Conservation (phyloP, 2,888 invertebrate genomes). For the Cheilosia impressa region DNA sequence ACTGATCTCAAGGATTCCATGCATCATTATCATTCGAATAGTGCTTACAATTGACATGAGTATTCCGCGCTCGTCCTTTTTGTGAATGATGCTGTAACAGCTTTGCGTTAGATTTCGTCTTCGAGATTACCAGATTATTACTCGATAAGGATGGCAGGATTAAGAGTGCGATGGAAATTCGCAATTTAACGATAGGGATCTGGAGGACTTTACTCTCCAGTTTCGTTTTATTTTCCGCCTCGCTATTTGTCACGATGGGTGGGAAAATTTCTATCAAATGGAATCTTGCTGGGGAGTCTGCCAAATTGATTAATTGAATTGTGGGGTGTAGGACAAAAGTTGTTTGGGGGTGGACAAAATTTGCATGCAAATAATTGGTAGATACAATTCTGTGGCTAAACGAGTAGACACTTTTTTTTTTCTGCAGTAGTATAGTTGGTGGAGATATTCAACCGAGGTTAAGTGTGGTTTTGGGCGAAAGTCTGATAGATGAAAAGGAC, state of each 20-base stretch:
- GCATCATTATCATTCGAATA: background rate
- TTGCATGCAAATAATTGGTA: constrained; percentile 50
- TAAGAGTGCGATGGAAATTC: constrained; percentile 6
- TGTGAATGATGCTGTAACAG: constrained; percentile 2
- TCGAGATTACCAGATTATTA: constrained; percentile 17
- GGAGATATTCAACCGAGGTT: background rate
- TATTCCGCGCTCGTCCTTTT: constrained; percentile 6
- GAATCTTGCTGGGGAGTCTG: background rate
- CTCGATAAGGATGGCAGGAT: constrained; percentile 26
- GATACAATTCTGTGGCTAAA: constrained; percentile 20
- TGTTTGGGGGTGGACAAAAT: constrained; percentile 4
- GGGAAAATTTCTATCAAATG: constrained; percentile 31
- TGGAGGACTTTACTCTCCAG: constrained; percentile 7
- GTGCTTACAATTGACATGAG: constrained; percentile 25
- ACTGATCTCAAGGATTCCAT: constrained; percentile 10
- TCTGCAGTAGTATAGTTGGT: too few species aligned
- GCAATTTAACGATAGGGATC: constrained; percentile 14
- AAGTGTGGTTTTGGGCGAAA: constrained; percentile 3
- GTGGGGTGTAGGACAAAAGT: background rate
- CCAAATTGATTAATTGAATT: constrained; percentile 49
- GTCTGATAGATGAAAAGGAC: constrained; percentile 2
- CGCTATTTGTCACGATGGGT: background rate
- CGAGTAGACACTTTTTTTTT: background rate
- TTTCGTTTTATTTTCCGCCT: constrained; percentile 2
- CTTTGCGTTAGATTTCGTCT: background rate